Percentiles rank a stretch among this genome's conserved stretches.
Evolutionary conservation across 2,797 vertebrate genomes (phyloP).

Genomic region (Erpetoichthys calabaricus): DNA sequence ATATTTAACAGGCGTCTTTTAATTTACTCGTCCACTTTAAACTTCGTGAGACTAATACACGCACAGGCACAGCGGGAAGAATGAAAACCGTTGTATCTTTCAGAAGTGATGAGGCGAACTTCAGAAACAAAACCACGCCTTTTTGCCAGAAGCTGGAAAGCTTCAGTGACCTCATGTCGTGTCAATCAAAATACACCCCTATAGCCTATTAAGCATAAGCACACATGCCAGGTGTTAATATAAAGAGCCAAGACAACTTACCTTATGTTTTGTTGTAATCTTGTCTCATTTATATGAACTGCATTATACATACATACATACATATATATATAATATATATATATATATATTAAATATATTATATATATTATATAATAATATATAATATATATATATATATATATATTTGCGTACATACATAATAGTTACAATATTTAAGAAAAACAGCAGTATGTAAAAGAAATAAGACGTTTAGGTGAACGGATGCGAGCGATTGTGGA

Average conservation of each 20-base stretch:
- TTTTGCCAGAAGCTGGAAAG: constrained; percentile 54
- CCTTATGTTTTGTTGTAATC: too few species aligned
- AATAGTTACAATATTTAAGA: neutral
- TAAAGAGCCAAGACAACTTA: too few species aligned
- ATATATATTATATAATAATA: too few species aligned
- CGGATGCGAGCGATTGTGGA: constrained; percentile 65
- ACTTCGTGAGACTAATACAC: too few species aligned
- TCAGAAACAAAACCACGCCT: constrained; percentile 58
- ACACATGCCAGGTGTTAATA: too few species aligned
- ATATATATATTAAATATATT: constrained; percentile 9
- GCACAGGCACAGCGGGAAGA: too few species aligned
- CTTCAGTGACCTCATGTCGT: constrained; percentile 49
- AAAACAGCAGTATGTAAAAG: constrained; percentile 38
- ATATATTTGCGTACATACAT: neutral
- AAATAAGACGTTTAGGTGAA: constrained; percentile 48
- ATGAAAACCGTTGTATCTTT: too few species aligned
- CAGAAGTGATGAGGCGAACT: constrained; percentile 34
- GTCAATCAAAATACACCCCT: too few species aligned
- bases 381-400: too few species aligned
- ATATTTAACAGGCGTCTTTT: too few species aligned
- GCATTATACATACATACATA: constrained; percentile 8
- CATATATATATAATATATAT: constrained; percentile 14
- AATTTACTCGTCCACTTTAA: too few species aligned
- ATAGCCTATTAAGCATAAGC: too few species aligned
- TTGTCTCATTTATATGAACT: neutral